Evolutionary conservation across 2,888 invertebrate genomes (phyloP).

Genomic region (Harpalus rubripes): DNA sequence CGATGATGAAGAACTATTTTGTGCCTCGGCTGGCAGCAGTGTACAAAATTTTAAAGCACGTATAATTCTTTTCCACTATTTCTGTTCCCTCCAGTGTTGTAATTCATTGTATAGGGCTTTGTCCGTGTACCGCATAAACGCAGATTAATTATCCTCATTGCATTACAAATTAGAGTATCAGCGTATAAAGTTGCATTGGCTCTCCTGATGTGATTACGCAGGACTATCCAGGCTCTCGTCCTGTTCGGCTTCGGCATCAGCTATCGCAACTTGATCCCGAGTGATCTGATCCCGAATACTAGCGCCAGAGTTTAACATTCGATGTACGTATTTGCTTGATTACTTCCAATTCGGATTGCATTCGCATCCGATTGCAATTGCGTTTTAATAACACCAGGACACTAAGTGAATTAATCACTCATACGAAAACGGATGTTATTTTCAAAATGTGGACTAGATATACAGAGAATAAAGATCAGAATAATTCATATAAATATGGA

Average conservation of each 20-base stretch:
- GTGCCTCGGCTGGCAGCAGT: background rate
- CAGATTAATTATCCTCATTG: conserved; percentile 26
- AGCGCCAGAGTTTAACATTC: conserved; percentile 30
- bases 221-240: background rate
- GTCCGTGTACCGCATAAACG: background rate
- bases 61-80: no score
- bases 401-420: conserved; percentile 32
- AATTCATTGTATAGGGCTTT: background rate
- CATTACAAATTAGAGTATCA: conserved; percentile 25
- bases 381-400: conserved; percentile 32
- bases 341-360: conserved; percentile 47
- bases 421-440: background rate
- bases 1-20: no score
- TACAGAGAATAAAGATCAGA: background rate
- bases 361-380: conserved; percentile 23
- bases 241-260: background rate
- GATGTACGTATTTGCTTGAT: conserved; percentile 51
- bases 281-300: conserved; percentile 9
- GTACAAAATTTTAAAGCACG: no score
- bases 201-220: conserved; percentile 40
- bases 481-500: no score
- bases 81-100: background rate
- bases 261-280: conserved; percentile 19
- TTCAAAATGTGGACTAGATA: background rate
- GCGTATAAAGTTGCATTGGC: conserved; percentile 9